Evolutionary conservation across 2,113 vertebrate species (phyloP).

Genomic region (Galeopterus variegatus): DNA sequence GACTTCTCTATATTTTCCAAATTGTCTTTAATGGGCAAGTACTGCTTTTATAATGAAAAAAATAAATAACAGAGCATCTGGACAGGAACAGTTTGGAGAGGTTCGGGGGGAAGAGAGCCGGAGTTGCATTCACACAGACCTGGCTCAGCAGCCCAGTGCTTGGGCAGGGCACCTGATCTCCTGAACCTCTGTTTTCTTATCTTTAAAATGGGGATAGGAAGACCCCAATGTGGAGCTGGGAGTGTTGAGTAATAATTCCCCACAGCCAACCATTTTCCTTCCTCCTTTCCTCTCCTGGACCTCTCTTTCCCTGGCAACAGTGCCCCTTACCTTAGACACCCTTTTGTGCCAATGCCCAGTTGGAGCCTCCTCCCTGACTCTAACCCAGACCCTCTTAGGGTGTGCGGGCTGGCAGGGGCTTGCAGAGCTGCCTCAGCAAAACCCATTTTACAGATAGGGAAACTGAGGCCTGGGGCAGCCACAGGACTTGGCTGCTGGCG

Average conservation of each 20-base stretch:
- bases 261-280: not conserved
- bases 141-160: not conserved
- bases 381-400: not conserved
- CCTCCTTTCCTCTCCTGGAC: not conserved
- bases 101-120: rapidly evolving
- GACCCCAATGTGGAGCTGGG: not conserved
- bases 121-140: not conserved
- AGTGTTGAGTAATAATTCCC: not conserved
- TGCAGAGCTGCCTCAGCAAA: not conserved
- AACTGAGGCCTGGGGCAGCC: conserved; percentile 34
- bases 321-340: not conserved
- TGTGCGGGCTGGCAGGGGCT: not conserved
- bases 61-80: not conserved
- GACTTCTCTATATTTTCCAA: conserved; percentile 19
- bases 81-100: not conserved
- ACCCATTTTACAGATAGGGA: conserved; percentile 14
- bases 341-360: rapidly evolving
- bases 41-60: not conserved
- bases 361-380: not conserved
- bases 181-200: not conserved
- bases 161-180: not conserved
- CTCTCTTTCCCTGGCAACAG: not conserved
- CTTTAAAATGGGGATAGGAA: not conserved
- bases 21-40: conserved; percentile 14
- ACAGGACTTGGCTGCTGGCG: not conserved